Base-by-base conservation (phyloP, 2,888 invertebrate species). In the Hyalella azteca region DNA sequence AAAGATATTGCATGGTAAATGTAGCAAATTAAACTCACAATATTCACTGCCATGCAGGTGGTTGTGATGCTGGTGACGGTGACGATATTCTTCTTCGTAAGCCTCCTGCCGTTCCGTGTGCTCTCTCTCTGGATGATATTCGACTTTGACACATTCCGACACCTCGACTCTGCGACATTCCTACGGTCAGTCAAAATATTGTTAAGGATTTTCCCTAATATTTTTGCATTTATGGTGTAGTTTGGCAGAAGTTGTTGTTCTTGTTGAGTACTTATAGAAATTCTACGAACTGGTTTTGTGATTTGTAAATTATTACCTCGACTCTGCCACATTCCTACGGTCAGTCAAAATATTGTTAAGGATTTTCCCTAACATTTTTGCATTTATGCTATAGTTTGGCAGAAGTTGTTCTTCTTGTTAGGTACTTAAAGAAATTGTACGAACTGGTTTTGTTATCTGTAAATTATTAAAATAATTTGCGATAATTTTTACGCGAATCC, bases 41-140 rank as follows among this genome's bases (percentile, higher is more conserved):
- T n/a, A 40, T 41, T 48, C 13, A 41, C 79, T 22, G 29, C 78
- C 15, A 50, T 32, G 26, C 95, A 95, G 89, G 95, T 95, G 40
- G 94, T 96, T 60, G 89, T 95, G 78, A 96, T 96, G 96, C 89
- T 96, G 49, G 94, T 94, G 5, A 94, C 95, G 0, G 96, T 96
- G 0, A 95, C 96, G 0, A 88, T 95, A 39, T 94, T 95, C 77
- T 97, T 97, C 89, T 97, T 97, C 88, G 89, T 95, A 78, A 96
- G 96, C 87, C 90, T 97, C 59, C 89, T 96, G 81, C 97, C 97
- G 0, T 95, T 96, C 88, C 92, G 95, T 84, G 94, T 95, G 3
- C 90, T 97, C 59, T 95, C 94, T 0, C 89, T 97, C 66, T 96
- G 95, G 94, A 93, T 95, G 81, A 93, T 96, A 79, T 91, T 93